Evolutionary conservation across 2,797 vertebrate genomes (phyloP).

Genomic region (Pseudomugil tenellus): DNA sequence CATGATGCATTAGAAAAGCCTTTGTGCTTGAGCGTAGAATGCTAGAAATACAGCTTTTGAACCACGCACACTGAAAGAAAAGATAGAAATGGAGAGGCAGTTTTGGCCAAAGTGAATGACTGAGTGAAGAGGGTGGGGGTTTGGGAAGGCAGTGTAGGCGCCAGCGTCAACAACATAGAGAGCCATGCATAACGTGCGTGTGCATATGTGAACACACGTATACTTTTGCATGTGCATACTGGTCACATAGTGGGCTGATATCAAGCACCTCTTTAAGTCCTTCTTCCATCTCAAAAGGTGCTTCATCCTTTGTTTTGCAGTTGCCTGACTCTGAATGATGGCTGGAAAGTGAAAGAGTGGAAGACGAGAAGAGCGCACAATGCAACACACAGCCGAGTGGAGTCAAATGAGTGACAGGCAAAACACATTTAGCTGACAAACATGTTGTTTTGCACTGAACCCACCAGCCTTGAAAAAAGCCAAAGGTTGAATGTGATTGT

Average conservation of each 20-base stretch:
- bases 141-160: conserved; percentile 52
- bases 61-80: conserved; percentile 77
- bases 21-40: conserved; percentile 82
- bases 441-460: not conserved
- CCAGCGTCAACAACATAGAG: conserved; percentile 72
- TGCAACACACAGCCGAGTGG: conserved; percentile 31
- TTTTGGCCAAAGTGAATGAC: conserved; percentile 71
- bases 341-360: conserved; percentile 58
- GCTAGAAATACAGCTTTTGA: conserved; percentile 84
- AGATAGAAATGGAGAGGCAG: conserved; percentile 76
- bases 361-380: conserved; percentile 27
- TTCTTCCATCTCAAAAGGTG: conserved; percentile 83
- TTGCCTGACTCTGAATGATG: conserved; percentile 59
- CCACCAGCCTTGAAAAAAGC: not conserved
- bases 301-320: conserved; percentile 80
- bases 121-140: conserved; percentile 49
- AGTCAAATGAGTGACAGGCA: not conserved
- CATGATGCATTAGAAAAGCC: conserved; percentile 77
- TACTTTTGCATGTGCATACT: conserved; percentile 34
- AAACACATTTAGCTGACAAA: conserved; percentile 1
- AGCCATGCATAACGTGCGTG: conserved; percentile 57
- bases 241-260: conserved; percentile 72
- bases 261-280: conserved; percentile 77
- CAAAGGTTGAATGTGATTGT: conserved; percentile 15
- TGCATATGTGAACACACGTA: conserved; percentile 18